Conservation (phyloP, 2,888 invertebrate species). For the Geotrupes spiniger region DNA sequence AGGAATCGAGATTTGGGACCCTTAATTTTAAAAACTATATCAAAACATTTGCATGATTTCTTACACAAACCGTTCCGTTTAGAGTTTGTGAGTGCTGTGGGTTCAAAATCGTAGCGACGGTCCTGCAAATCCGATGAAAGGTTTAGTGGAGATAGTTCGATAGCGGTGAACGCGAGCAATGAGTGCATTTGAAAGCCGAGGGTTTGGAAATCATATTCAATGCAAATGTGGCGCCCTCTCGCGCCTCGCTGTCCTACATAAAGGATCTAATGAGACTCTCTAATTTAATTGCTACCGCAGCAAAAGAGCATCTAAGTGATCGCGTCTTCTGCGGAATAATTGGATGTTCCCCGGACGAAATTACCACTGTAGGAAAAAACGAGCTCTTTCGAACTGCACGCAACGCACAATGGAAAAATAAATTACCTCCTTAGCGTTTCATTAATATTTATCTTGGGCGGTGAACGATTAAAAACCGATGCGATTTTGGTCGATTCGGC, state of each 20-base stretch:
- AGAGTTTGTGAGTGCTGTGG: too few relatives aligned
- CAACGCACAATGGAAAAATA: slow-evolving; percentile 1
- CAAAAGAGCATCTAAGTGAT: slow-evolving; percentile 6
- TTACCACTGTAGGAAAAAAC: not conserved
- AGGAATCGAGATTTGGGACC: too few relatives aligned
- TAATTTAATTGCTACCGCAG: slow-evolving; percentile 6
- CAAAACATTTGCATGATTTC: too few relatives aligned
- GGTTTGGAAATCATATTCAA: slow-evolving; percentile 6
- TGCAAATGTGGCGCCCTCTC: slow-evolving; percentile 7
- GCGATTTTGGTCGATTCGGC: too few relatives aligned
- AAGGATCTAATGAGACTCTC: slow-evolving; percentile 7
- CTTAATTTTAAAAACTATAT: too few relatives aligned
- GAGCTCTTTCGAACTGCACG: not conserved
- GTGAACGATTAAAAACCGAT: too few relatives aligned
- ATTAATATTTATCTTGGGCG: slow-evolving; percentile 4
- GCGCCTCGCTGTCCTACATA: slow-evolving; percentile 1
- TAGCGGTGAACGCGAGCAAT: too few relatives aligned
- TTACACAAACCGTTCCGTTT: too few relatives aligned
- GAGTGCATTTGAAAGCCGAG: not conserved
- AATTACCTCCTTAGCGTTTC: slow-evolving; percentile 4
- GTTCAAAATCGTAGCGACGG: too few relatives aligned
- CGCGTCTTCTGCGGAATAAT: slow-evolving; percentile 3
- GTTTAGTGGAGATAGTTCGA: too few relatives aligned
- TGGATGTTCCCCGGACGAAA: not conserved
- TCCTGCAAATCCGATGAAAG: too few relatives aligned